Conservation (phyloP, 2,888 invertebrate species). For the Elegia similella region DNA sequence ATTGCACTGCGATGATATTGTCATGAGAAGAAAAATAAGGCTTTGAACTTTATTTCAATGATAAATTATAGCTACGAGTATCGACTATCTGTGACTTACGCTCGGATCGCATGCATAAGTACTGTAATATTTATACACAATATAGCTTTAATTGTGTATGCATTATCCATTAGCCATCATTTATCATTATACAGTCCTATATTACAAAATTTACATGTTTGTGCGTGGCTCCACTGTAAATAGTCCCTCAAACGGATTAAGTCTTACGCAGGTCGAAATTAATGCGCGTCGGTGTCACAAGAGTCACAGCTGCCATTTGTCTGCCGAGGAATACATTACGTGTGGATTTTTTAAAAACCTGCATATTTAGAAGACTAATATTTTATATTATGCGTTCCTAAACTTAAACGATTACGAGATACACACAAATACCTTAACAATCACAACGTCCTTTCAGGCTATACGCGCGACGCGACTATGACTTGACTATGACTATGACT, state of each 20-base stretch:
- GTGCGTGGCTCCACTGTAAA: constrained; percentile 7
- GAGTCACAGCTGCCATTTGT: constrained; percentile 7
- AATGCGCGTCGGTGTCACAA: constrained; percentile 2
- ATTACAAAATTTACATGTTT: constrained; percentile 8
- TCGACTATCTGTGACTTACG: too few species aligned
- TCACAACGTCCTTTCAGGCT: too few species aligned
- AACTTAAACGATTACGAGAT: not conserved
- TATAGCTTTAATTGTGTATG: not conserved
- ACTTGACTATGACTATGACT: too few species aligned
- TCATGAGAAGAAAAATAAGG: too few species aligned
- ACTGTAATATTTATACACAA: not conserved
- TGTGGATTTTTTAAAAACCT: not conserved
- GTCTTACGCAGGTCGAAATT: constrained; percentile 9
- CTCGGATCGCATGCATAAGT: not conserved
- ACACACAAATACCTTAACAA: not conserved
- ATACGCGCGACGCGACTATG: too few species aligned
- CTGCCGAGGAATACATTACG: not conserved
- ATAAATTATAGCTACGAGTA: too few species aligned
- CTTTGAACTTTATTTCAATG: too few species aligned
- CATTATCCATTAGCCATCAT: not conserved
- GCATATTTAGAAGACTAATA: not conserved
- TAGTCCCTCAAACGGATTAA: constrained; percentile 6
- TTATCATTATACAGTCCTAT: not conserved
- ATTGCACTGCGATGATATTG: too few species aligned
- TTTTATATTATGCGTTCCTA: not conserved